phyloP scores from a whole-genome alignment of 2,113 vertebrate species.

The Sterna hirundo region DNA sequence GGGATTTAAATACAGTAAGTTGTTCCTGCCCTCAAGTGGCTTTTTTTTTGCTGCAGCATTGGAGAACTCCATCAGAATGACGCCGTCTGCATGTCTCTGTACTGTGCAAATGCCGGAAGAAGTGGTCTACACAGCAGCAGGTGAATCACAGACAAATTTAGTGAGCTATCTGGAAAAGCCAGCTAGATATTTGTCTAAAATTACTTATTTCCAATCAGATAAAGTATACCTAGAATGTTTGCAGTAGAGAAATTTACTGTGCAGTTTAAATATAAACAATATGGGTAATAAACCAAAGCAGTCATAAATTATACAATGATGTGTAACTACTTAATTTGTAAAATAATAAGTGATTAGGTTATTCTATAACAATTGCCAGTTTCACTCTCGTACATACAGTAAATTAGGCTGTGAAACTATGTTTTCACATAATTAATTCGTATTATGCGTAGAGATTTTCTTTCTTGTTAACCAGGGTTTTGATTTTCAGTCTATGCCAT shows the following conservation, averaged over 20 bases:
- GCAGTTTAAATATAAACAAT: neutral
- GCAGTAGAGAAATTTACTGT: neutral
- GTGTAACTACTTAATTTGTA: neutral
- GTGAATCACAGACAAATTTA: neutral
- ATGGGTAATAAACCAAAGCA: neutral
- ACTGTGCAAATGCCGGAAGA: neutral
- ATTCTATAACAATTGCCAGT: neutral
- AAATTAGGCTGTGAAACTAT: neutral
- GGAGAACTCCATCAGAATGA: neutral
- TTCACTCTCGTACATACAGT: neutral
- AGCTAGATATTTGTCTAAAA: neutral
- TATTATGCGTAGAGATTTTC: neutral
- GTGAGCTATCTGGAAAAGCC: neutral
- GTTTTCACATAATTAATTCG: neutral
- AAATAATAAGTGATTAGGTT: neutral
- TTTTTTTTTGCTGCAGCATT: neutral
- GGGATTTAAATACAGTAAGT: neutral
- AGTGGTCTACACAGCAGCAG: neutral
- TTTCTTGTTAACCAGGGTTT: neutral
- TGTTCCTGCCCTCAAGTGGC: neutral
- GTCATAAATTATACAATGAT: neutral
- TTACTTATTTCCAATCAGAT: neutral
- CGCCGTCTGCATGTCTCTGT: accelerated
- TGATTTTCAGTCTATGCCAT: neutral
- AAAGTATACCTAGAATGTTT: neutral